Evolutionary conservation across 30 jellyfish, hydroid and myxozoan genomes (phyloP).

Genomic region (Phacellophora camtschatica): DNA sequence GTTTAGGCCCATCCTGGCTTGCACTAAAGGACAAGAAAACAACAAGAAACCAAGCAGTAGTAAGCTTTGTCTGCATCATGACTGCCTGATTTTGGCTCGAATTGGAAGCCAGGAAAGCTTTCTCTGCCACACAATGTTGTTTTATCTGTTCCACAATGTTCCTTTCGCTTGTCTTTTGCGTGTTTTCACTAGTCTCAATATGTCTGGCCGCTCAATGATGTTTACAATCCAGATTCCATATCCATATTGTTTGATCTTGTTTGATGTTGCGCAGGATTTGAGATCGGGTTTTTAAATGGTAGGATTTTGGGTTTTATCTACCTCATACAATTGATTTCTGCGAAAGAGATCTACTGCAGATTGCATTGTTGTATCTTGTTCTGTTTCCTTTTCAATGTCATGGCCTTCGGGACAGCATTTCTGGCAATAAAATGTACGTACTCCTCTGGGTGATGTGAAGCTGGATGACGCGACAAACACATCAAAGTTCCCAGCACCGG

Average conservation of each 20-base stretch:
- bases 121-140: not conserved
- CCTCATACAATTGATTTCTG: not conserved
- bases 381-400: not conserved
- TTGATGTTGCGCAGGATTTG: not conserved
- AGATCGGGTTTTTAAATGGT: not conserved
- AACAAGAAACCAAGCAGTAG: conserved; percentile 15
- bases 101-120: conserved; percentile 8
- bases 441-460: conserved; percentile 17
- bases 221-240: too few species aligned
- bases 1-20: not conserved
- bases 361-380: not conserved
- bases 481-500: not conserved
- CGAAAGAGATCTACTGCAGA: not conserved
- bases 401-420: conserved; percentile 7
- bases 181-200: too few species aligned
- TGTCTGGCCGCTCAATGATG: too few species aligned
- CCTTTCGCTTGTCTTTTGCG: too few species aligned
- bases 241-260: not conserved
- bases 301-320: not conserved
- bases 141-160: too few species aligned
- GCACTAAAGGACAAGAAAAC: not conserved
- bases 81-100: conserved; percentile 22
- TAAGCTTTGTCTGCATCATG: not conserved
- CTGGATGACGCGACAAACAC: conserved; percentile 15
- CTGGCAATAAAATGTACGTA: not conserved